These are phyloP conservation scores for Triops cancriformis DNA, from an alignment of 1,140 invertebrate genomes.

Conservation along the genomic window DNA sequence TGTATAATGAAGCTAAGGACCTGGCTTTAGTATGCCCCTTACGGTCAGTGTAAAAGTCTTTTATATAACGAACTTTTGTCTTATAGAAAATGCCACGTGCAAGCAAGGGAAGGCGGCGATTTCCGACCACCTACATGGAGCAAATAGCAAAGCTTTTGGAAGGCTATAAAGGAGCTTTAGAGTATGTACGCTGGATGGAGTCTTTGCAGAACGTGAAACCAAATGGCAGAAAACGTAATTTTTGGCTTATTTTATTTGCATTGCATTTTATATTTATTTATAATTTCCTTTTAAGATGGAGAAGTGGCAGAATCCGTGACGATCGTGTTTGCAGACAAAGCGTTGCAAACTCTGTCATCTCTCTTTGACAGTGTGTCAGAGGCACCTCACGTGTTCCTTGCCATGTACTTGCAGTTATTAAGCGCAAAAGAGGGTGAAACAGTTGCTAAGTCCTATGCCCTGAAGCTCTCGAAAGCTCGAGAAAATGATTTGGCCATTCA, in stretches of 20 bases:
- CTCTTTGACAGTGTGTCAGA: neutral
- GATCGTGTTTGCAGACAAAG: neutral
- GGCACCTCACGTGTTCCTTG: neutral
- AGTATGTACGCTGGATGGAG: neutral
- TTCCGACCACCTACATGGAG: neutral
- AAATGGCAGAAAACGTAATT: neutral
- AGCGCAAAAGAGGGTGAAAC: neutral
- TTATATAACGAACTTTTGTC: neutral
- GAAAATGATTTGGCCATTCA: neutral
- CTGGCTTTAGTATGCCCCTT: neutral
- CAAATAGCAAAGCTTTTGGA: neutral
- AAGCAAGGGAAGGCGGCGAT: neutral
- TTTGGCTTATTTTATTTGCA: neutral
- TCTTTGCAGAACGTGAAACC: neutral
- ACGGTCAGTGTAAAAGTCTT: neutral
- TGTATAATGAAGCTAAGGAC: neutral
- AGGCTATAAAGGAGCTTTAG: neutral
- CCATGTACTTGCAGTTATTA: neutral
- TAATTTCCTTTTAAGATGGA: neutral
- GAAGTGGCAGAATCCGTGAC: neutral
- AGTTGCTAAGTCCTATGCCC: neutral
- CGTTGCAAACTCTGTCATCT: neutral
- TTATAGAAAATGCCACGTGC: neutral
- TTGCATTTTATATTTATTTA: neutral
- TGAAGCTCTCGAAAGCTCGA: neutral